Evolutionary conservation across 1,140 invertebrate genomes (phyloP), one percentile per base, ranked within the genome.

Genomic region (Eupristina koningsbergeri): DNA sequence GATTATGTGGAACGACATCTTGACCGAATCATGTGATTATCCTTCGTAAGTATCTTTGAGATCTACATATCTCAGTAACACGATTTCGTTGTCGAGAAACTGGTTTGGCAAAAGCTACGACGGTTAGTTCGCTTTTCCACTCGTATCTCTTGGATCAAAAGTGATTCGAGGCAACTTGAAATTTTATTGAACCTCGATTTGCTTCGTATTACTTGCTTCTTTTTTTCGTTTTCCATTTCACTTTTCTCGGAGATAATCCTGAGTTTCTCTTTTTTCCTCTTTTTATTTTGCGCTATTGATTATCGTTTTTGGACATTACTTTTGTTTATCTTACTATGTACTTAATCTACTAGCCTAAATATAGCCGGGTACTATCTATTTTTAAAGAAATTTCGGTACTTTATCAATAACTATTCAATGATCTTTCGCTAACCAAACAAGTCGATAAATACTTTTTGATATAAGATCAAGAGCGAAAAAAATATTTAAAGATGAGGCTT

Each of bases 271-370:
- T n/a, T 8, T 19, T 19, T 0, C 36, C 19, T 71, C 36, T 71
- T 71, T 36, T 71, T 22, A 71, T 71, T 71, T 71, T n/a, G 19
- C 36, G 67, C 67, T 11, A 41, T 36, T 71, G 67, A 36, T n/a
- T 71, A 71, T 71, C 67, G 29, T 41, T 6, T n/a, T 41, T 22
- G 39, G 41, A 36, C 36, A n/a, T n/a, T 1, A 41, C 22, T 39
- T 41, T 36, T 29, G 29, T 41, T 19, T 71, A 3, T 41, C 39
- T 13, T 13, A 2, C 29, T 15, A 8, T 22, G 15, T 1, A 36
- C 13, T 71, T 36, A 31, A 31, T 64, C 31, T 64, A 31, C 9
- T 5, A 26, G 5, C 22, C 53, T 26, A 5, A 26, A 13, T 22
- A 58, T 26, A 58, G 53, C 7, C 22, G 22, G 26, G 53, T 5